Base-by-base conservation (phyloP, 2,797 vertebrate species). In the Serranus cabrilla region DNA sequence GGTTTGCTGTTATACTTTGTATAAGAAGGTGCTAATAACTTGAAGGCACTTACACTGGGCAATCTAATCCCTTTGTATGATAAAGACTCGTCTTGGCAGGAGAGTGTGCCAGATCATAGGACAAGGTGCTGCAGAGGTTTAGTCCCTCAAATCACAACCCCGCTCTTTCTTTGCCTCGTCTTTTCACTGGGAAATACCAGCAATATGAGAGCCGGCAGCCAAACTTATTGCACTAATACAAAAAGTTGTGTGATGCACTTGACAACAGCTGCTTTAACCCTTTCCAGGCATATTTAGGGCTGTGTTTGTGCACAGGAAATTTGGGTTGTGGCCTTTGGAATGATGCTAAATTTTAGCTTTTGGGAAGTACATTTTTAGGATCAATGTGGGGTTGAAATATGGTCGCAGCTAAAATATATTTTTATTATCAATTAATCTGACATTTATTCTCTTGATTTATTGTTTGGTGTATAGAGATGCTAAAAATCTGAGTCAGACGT, bases 21-120 rank as follows among this genome's bases (percentile, higher is more conserved):
- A 95, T 95, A 96, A 96, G 95, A 94, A 95, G 95, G 94, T 95
- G 92, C 93, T 96, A 96, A 96, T 95, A 96, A 95, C 93, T 95
- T 92, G 86, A 90, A 94, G 95, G 92, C 94, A 94, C 93, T 95
- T 93, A 94, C 91, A 95, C 91, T 91, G 92, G 95, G 88, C 93
- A 85, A 93, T 94, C 93, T 96, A 95, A 96, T 95, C 94, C 95
- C 79, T 95, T 95, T 94, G 94, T 95, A 86, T 76, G 93, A 95
- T 94, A 94, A 93, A 94, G 90, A 91, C 92, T 91, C 80, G 80
- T 91, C 83, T 90, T 89, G 91, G 88, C 87, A 88, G 87, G 82
- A 91, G 88, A 89, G 93, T 85, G 84, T 91, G 86, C 82, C 89
- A 91, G 92, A 94, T 95, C 89, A 90, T 81, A 92, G 92, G 92